A percentile compares a stretch with the other conserved stretches of the same genome.
Evolutionary conservation across 1,140 invertebrate species (phyloP).

Genomic region (Ostrea denselamellosa): DNA sequence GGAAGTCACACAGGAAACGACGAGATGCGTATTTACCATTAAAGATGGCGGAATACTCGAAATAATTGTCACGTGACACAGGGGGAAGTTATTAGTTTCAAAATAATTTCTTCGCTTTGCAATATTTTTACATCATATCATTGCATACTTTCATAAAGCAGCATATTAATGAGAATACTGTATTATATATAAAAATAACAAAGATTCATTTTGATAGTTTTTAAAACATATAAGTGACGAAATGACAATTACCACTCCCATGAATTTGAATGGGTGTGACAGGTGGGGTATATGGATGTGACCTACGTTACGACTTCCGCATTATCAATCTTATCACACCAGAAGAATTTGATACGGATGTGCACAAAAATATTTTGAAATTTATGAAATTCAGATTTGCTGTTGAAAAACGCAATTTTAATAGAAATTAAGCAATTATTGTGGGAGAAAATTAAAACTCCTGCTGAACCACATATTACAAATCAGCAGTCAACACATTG

Average conservation of each 20-base stretch:
- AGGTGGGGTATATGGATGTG: not conserved
- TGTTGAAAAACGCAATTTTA: too few species aligned
- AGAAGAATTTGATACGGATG: too few species aligned
- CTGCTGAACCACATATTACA: too few species aligned
- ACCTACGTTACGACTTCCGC: not conserved
- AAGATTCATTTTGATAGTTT: not conserved
- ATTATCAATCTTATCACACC: too few species aligned
- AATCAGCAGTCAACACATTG: too few species aligned
- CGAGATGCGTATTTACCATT: conserved; percentile 8
- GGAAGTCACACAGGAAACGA: conserved; percentile 43
- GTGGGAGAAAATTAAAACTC: too few species aligned
- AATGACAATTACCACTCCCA: not conserved
- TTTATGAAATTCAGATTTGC: too few species aligned
- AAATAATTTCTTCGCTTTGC: not conserved
- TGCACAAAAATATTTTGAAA: too few species aligned
- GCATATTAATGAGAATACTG: too few species aligned
- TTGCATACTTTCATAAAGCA: not conserved
- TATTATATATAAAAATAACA: too few species aligned
- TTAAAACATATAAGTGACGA: not conserved
- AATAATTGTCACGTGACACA: conserved; percentile 39
- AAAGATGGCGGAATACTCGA: conserved; percentile 42
- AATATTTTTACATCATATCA: not conserved
- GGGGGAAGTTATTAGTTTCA: conserved; percentile 9
- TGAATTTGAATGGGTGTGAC: conserved; percentile 22
- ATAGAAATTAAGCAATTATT: too few species aligned